Conservation (phyloP, 2,888 invertebrate species). For the Drosophila demipolita region DNA sequence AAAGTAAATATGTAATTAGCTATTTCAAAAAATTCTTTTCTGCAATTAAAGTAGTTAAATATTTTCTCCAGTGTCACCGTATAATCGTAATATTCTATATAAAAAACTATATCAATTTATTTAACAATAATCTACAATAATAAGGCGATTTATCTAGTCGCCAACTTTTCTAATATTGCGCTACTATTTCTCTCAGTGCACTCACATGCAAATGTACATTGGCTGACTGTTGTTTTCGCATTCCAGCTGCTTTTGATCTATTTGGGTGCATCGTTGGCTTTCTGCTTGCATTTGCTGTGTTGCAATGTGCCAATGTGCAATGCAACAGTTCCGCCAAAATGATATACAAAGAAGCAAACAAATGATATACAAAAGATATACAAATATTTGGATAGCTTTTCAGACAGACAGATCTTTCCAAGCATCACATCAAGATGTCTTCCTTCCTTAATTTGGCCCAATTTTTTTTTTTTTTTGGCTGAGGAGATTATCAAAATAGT, state of each 20-base stretch:
- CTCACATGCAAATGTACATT: neutral
- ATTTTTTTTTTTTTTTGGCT: neutral
- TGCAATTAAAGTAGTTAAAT: too few relatives aligned
- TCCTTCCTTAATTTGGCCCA: neutral
- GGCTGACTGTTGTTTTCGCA: conserved; percentile 2
- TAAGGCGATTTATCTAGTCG: neutral
- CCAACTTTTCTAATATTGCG: neutral
- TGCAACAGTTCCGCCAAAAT: neutral
- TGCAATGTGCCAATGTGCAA: conserved; percentile 6
- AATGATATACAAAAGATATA: too few relatives aligned
- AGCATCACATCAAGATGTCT: neutral
- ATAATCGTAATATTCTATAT: too few relatives aligned
- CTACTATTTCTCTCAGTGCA: neutral
- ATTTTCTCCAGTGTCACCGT: too few relatives aligned
- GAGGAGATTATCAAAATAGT: neutral
- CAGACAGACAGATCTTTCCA: neutral
- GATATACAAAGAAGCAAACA: conserved; percentile 1
- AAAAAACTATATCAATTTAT: too few relatives aligned
- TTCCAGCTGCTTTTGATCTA: neutral
- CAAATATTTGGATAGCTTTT: neutral
- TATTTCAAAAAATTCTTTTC: too few relatives aligned
- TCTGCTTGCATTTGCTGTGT: neutral
- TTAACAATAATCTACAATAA: too few relatives aligned
- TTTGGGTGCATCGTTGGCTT: conserved; percentile 4
- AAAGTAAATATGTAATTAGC: too few relatives aligned